phyloP scores from a whole-genome alignment of 1,140 invertebrate genomes.

The Leguminivora glycinivorella region DNA sequence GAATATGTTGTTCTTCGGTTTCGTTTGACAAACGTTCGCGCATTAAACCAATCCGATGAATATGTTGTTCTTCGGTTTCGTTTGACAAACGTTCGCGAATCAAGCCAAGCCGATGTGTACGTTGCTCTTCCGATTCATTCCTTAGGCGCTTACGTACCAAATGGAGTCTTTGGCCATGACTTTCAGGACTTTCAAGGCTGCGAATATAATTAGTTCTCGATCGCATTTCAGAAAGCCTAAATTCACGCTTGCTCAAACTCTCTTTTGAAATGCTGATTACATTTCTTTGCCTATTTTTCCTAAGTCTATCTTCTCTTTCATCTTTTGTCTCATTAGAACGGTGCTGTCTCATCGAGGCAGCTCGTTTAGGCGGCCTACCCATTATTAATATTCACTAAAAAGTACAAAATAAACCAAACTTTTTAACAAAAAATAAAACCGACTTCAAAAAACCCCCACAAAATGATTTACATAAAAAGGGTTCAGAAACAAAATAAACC shows the following conservation, averaged over 20 bases:
- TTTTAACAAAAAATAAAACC: slow-evolving; percentile 19
- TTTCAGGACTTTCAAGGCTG: slow-evolving; percentile 8
- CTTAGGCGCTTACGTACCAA: not conserved
- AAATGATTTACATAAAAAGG: too few relatives aligned
- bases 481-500: too few relatives aligned
- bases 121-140: slow-evolving; percentile 1
- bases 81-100: slow-evolving; percentile 8
- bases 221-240: slow-evolving; percentile 14
- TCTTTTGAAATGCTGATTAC: slow-evolving; percentile 2
- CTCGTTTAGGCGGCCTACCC: not conserved
- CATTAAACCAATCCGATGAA: too few relatives aligned
- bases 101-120: slow-evolving; percentile 16
- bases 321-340: not conserved
- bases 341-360: not conserved
- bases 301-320: slow-evolving; percentile 6
- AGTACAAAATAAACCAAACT: slow-evolving; percentile 16
- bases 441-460: not conserved
- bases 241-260: slow-evolving; percentile 15
- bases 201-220: slow-evolving; percentile 2
- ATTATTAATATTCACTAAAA: slow-evolving; percentile 17
- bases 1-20: too few relatives aligned
- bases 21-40: too few relatives aligned
- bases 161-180: slow-evolving; percentile 8
- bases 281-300: too few relatives aligned
- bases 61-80: too few relatives aligned